Base-by-base conservation (phyloP, 64 coral and sea anemone genomes). In the Montipora sp. region DNA sequence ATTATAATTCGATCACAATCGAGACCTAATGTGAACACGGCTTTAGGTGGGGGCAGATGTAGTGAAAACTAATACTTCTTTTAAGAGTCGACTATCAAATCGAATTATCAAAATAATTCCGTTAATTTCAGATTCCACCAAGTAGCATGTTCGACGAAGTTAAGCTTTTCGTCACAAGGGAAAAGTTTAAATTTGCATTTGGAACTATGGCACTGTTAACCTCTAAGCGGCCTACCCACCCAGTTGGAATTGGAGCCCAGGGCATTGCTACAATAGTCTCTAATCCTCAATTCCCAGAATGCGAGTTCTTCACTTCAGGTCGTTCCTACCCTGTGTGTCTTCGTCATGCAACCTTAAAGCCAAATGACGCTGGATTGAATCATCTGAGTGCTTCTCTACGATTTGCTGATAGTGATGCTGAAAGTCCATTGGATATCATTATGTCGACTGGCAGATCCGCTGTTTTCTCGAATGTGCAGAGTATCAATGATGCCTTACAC, bases 241-340 rank as follows among this genome's bases (percentile, higher is more conserved):
- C 86, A 8, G 14, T 44, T 22, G 90, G 94, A 5, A 67, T 90
- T 50, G 96, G 86, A 47, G 96, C 81, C 48, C 66, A 86, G 50
- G 96, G 96, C 19, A 59, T 82, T 7, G 84, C 77, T 13, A 95
- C 75, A 48, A 77, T 98, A 11, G 93, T 95, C 47, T 47, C 53
- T n/a, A 45, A 73, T 12, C 93, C 93, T 23, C 49, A 83, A 22
- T 98, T 98, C 75, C 96, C 96, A 48, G 49, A 79, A 3, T 89
- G 92, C 36, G 77, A 98, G 68, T 98, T 98, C 22, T 92, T 98
- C 47, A 90, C 93, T 21, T 78, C 96, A 16, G 90, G 90, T 5
- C 60, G 27, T 50, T 87, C 93, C 8, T 98, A 95, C 15, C 67
- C 65, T 12, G 51, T 98, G 61, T 91, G 96, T 12, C 87, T 98